Base-by-base conservation (phyloP, 1,140 invertebrate species). In the Ephestia elutella region DNA sequence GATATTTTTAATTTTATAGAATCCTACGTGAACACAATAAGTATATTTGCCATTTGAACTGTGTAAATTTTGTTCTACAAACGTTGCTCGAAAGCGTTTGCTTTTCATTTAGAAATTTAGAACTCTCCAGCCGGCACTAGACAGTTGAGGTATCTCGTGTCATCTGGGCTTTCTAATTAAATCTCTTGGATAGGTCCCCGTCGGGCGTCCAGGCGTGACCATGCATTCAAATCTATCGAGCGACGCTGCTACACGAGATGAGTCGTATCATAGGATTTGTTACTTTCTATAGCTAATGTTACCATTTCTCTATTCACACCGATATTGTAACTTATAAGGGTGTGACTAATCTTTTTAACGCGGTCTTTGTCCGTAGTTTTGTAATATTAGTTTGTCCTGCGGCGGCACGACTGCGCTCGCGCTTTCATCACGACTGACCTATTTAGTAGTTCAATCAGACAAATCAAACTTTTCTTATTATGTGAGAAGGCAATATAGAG, bases 401-500 rank as follows among this genome's bases (percentile, higher is more conserved):
- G 54, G 56, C 61, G 70, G 78, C 77, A 78, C 74, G 71, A 71
- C 68, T 67, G 62, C 64, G 68, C 63, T 65, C 49, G 68, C 59
- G 58, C 76, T 81, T 81, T 81, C 76, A 57, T 64, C 78, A 81
- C 76, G 78, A 75, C 54, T 70, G 74, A 62, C 71, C 78, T 73
- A 74, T 78, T 66, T 71, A 67, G 57, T 25, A 49, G 56, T 50
- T 59, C 60, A 63, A 65, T 65, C 7, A 68, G 63, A 58, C 57
- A 66, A 78, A 66, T 72, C 66, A 63, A 73, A 78, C 74, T 78
- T 75, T 73, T 72, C 67, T 69, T 69, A 55, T 55, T 35, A 56
- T 55, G 35, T 1, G 38, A 5, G 21, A 11, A 35, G 32, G 32
- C 4, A 35, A 9, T 11, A 10, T 11, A 35, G n/a, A n/a, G n/a